These are phyloP conservation scores for Criorhina ranunculi DNA, from an alignment of 2,888 invertebrate species.

Conservation along the genomic window DNA sequence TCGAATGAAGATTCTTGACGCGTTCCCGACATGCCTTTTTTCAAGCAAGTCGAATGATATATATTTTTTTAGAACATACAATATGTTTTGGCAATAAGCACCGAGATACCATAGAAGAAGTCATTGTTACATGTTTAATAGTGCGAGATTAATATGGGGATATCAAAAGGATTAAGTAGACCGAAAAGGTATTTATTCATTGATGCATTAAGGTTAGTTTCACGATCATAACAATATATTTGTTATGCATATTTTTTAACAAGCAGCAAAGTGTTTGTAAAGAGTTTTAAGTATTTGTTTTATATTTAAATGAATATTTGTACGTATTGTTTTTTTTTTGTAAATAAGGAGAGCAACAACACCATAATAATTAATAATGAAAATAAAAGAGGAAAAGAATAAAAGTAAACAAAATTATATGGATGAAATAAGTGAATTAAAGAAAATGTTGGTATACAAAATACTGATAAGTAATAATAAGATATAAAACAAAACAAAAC, in stretches of 20 bases:
- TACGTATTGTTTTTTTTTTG: conserved; percentile 49
- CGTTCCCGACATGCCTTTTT: conserved; percentile 92
- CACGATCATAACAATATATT: conserved; percentile 26
- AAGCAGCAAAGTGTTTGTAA: conserved; percentile 61
- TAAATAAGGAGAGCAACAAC: conserved; percentile 68
- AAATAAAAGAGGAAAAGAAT: conserved; percentile 76
- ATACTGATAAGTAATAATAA: conserved; percentile 58
- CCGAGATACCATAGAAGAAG: conserved; percentile 78
- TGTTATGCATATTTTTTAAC: conserved; percentile 13
- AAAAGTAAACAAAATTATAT: conserved; percentile 67
- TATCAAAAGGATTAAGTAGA: conserved; percentile 44
- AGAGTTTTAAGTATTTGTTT: conserved; percentile 47
- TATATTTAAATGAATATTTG: conserved; percentile 48
- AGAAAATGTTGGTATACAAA: conserved; percentile 40
- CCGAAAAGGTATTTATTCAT: conserved; percentile 14
- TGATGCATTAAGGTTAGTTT: conserved; percentile 44
- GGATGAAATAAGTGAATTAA: conserved; percentile 55
- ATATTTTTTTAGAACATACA: conserved; percentile 30
- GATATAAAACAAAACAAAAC: conserved; percentile 53
- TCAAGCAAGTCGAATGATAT: conserved; percentile 52
- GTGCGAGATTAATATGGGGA: conserved; percentile 69
- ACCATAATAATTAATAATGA: conserved; percentile 67
- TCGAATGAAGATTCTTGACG: conserved; percentile 93
- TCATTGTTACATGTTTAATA: conserved; percentile 75
- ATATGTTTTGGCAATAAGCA: conserved; percentile 75